Conservation (phyloP, 2,113 vertebrate species). For the Onychorhynchus coronatus region DNA sequence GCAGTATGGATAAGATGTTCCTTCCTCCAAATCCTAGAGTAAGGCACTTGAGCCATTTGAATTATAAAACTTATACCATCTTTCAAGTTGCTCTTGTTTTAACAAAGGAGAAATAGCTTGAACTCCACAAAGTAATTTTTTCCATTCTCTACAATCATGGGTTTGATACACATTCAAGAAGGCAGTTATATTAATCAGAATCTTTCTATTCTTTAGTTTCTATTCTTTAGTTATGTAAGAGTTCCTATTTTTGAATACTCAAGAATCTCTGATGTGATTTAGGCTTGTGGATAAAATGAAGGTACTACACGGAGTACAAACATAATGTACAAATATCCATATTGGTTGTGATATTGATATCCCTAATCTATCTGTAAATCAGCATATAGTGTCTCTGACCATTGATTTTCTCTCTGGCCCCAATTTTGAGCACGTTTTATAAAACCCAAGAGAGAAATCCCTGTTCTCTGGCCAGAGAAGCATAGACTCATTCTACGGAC, state of each 20-base stretch:
- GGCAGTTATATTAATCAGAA: neutral
- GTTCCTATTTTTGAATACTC: neutral
- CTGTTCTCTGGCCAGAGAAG: neutral
- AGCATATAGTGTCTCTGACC: neutral
- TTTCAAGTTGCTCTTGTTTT: constrained; percentile 5
- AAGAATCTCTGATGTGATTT: neutral
- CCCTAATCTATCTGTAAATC: neutral
- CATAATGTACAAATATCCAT: neutral
- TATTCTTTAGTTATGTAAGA: neutral
- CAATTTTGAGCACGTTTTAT: neutral
- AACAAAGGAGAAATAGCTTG: neutral
- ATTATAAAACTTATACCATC: neutral
- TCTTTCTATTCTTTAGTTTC: neutral
- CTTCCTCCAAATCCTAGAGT: neutral
- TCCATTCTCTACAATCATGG: neutral
- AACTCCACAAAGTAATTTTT: neutral
- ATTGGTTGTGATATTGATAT: neutral
- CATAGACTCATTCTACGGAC: neutral
- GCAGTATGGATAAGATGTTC: neutral
- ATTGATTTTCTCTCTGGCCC: neutral
- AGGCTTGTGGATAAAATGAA: neutral
- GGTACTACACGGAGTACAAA: neutral
- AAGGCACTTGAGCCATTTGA: neutral
- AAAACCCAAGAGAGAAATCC: neutral
- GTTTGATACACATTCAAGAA: neutral